Base-by-base conservation (phyloP, 2,888 invertebrate species). In the Parasteatoda lunata region DNA sequence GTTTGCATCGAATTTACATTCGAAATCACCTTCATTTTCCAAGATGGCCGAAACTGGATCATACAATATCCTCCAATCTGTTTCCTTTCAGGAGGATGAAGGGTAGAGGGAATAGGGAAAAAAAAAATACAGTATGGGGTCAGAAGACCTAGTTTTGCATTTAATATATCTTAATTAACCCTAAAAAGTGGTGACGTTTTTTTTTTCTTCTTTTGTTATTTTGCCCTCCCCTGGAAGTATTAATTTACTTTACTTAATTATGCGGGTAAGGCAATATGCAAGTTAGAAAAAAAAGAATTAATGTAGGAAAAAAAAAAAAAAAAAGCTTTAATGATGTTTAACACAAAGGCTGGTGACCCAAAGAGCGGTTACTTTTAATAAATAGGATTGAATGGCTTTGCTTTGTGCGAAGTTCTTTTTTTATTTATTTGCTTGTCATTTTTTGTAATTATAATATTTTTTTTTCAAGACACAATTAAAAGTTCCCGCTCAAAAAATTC, bases 1-100 rank as follows among this genome's bases (percentile, higher is more conserved):
- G 80, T 85, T 85, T 85, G 85, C 85, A 85, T 85, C 69, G 49
- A 66, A 84, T 84, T 84, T 84, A 79, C 84, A 84, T 84, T 85
- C 80, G 47, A 80, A 85, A 80, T 84, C 49, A 51, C 11, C 79
- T 75, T 80, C 85, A 80, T 79, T 85, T 85, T 79, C 47, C 45
- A n/a, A 52, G 73, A 75, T 72, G 69, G 73, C 70, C 65, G 76
- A 15, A 30, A 45, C 75, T 45, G 54, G 64, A 51, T 52, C 15
- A 51, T 30, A 71, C 15, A 30, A 51, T 49, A 69, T 45, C 59
- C 15, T 15, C 47, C 49, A 77, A 83, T 80, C 79, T 85, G 79
- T 54, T 76, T 70, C 71, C 54, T 47, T 51, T 77, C 66, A 54
- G 48, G 13, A 52, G 30, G 49, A 11, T 49, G 49, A 9, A 59